Percentiles rank a stretch among this genome's conserved stretches.
phyloP scores from a whole-genome alignment of 2,888 invertebrate genomes.

The Troides aeacus region DNA sequence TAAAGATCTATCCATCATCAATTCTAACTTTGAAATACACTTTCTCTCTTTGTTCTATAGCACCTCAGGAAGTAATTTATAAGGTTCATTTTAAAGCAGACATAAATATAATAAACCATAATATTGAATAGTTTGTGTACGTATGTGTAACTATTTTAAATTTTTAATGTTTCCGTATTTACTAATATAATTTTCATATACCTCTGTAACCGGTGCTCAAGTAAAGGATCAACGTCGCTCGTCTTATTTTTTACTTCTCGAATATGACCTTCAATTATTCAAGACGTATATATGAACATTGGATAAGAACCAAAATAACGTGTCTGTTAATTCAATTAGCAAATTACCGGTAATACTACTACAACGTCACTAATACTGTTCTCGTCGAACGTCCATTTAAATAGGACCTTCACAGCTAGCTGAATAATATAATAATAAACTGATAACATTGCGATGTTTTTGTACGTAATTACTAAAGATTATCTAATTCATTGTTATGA shows the following conservation, averaged over 20 bases:
- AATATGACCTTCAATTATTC: neutral
- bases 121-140: too few species aligned
- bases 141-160: too few species aligned
- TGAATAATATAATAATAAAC: neutral
- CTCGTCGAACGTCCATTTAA: neutral
- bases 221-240: too few species aligned
- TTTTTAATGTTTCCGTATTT: too few species aligned
- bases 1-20: too few species aligned
- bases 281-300: neutral
- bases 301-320: neutral
- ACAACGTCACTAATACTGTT: constrained; percentile 1
- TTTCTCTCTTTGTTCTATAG: too few species aligned
- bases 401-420: neutral
- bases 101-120: too few species aligned
- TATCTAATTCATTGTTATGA: neutral
- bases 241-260: neutral
- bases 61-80: too few species aligned
- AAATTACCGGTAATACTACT: constrained; percentile 3
- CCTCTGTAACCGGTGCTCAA: too few species aligned
- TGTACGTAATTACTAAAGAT: neutral
- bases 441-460: neutral
- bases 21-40: too few species aligned
- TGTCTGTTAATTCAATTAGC: constrained; percentile 15
- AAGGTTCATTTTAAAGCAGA: too few species aligned
- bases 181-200: too few species aligned